These are phyloP conservation scores for Tetragnatha montana DNA, from an alignment of 2,888 invertebrate genomes.

Conservation along the genomic window DNA sequence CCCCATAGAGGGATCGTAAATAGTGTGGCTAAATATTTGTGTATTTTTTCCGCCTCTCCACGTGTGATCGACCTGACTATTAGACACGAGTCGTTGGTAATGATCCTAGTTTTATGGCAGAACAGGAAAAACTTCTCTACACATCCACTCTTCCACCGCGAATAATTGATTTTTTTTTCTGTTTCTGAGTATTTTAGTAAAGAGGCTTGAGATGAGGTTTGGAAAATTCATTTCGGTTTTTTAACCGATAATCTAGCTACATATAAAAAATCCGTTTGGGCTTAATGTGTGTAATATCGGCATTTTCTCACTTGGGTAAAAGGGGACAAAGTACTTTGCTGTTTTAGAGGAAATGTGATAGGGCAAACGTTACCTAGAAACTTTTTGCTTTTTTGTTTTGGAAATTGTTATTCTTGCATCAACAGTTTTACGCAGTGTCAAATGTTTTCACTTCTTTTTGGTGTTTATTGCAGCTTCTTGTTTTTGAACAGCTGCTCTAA, in stretches of 20 bases:
- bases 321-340: neutral
- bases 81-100: constrained; percentile 45
- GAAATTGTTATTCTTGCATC: neutral
- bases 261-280: neutral
- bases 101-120: constrained; percentile 30
- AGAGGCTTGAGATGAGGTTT: constrained; percentile 1
- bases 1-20: neutral
- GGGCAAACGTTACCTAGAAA: neutral
- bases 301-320: constrained; percentile 1
- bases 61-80: constrained; percentile 19
- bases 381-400: neutral
- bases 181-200: neutral
- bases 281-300: constrained; percentile 11
- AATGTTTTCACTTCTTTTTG: neutral
- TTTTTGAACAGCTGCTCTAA: neutral
- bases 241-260: constrained; percentile 8
- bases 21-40: neutral
- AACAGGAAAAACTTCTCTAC: constrained; percentile 19
- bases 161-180: constrained; percentile 39
- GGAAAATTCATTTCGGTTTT: constrained; percentile 36
- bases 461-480: neutral
- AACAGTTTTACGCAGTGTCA: neutral
- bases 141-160: neutral
- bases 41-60: constrained; percentile 26
- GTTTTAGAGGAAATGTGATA: neutral